A percentile compares a stretch with the other conserved stretches of the same genome.
Conservation (phyloP, 2,888 invertebrate species). For the Cybosia mesomella region DNA sequence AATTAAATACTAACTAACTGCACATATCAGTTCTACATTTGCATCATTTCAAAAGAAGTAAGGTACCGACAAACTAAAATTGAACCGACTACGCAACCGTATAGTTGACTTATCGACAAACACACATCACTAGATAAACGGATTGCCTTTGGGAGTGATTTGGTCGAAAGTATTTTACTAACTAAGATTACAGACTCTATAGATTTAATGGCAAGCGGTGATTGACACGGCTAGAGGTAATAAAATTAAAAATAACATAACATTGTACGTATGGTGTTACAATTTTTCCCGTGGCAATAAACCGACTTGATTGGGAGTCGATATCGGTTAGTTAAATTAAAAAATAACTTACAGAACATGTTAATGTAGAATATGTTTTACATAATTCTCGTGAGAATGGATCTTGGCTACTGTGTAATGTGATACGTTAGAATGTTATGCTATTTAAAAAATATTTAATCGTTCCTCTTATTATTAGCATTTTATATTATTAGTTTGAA, state of each 20-base stretch:
- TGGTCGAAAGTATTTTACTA: slow-evolving; percentile 60
- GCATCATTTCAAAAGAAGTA: neutral
- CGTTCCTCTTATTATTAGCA: neutral
- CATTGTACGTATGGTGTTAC: slow-evolving; percentile 57
- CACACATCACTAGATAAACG: slow-evolving; percentile 36
- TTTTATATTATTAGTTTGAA: neutral
- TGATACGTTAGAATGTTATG: slow-evolving; percentile 23
- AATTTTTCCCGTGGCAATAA: slow-evolving; percentile 54
- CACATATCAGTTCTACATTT: too few relatives aligned
- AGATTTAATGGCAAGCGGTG: slow-evolving; percentile 62
- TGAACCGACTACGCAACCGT: neutral
- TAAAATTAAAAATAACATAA: slow-evolving; percentile 58
- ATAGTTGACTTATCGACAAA: slow-evolving; percentile 6
- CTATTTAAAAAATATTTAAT: neutral
- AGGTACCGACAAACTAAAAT: neutral
- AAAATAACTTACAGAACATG: slow-evolving; percentile 46
- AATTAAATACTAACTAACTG: neutral
- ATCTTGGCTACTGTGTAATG: slow-evolving; percentile 34
- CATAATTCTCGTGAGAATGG: slow-evolving; percentile 51
- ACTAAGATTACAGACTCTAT: slow-evolving; percentile 62
- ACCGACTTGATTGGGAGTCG: slow-evolving; percentile 53
- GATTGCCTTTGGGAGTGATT: slow-evolving; percentile 72
- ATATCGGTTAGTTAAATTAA: slow-evolving; percentile 56
- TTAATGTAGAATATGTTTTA: slow-evolving; percentile 45
- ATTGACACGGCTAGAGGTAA: slow-evolving; percentile 58